Evolutionary conservation across 2,113 vertebrate genomes (phyloP).

Genomic region (Syngnathus typhle): DNA sequence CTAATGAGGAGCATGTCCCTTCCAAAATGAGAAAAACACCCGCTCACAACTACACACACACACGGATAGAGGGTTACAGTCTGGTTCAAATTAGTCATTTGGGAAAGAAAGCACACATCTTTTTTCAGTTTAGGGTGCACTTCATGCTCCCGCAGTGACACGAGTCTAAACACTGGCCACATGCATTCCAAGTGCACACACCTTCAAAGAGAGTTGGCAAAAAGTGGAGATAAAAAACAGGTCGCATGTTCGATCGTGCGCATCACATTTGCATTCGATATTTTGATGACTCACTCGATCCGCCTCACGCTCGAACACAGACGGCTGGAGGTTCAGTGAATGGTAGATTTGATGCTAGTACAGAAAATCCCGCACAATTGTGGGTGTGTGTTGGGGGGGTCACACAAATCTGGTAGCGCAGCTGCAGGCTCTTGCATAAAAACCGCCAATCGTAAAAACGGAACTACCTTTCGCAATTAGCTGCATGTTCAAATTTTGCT

Average conservation of each 20-base stretch:
- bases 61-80: slow-evolving; percentile 43
- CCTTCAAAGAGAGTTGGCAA: slow-evolving; percentile 37
- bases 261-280: slow-evolving; percentile 49
- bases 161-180: slow-evolving; percentile 54
- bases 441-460: background rate
- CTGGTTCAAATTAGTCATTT: slow-evolving; percentile 65
- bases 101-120: slow-evolving; percentile 60
- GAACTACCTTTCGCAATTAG: background rate
- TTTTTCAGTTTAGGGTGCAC: slow-evolving; percentile 62
- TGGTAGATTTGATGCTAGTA: background rate
- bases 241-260: slow-evolving; percentile 35
- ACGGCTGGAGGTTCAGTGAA: background rate
- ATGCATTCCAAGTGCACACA: slow-evolving; percentile 45
- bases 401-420: background rate
- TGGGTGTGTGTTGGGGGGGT: no score
- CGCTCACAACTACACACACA: slow-evolving; percentile 16
- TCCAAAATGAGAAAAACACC: slow-evolving; percentile 36
- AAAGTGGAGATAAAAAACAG: slow-evolving; percentile 48
- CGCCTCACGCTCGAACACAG: background rate
- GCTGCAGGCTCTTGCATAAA: background rate
- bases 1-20: slow-evolving; percentile 44
- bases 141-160: slow-evolving; percentile 55
- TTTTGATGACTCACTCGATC: slow-evolving; percentile 11
- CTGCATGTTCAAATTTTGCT: background rate
- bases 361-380: no score